Conservation (phyloP, 2,797 vertebrate genomes). For the Selene dorsalis region DNA sequence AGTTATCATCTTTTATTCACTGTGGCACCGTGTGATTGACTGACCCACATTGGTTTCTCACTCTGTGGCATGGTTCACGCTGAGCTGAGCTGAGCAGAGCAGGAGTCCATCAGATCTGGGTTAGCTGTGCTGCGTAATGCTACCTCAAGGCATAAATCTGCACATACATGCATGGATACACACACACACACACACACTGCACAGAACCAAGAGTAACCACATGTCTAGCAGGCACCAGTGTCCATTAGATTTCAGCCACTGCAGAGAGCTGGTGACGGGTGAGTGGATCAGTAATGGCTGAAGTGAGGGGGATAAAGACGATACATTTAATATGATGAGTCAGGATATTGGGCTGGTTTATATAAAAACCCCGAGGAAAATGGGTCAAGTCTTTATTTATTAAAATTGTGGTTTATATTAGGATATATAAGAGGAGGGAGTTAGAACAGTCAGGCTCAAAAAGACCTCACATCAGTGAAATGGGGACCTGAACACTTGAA, state of each 20-base stretch:
- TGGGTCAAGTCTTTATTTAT: slow-evolving; percentile 24
- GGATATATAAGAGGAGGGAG: background rate
- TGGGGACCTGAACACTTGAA: slow-evolving; percentile 2
- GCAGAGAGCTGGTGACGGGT: slow-evolving; percentile 26
- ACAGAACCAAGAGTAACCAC: slow-evolving; percentile 26
- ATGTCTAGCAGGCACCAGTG: slow-evolving; percentile 14
- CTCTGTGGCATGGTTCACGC: slow-evolving; percentile 9
- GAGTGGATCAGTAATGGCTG: slow-evolving; percentile 46
- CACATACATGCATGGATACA: slow-evolving; percentile 35
- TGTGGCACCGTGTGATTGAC: slow-evolving; percentile 44
- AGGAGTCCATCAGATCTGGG: slow-evolving; percentile 47
- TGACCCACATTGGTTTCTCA: slow-evolving; percentile 64
- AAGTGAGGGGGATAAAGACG: slow-evolving; percentile 21
- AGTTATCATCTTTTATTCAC: slow-evolving; percentile 17
- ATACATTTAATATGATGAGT: slow-evolving; percentile 37
- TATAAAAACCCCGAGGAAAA: slow-evolving; percentile 9
- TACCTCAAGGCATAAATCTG: slow-evolving; percentile 37
- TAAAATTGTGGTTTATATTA: slow-evolving; percentile 14
- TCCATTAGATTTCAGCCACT: slow-evolving; percentile 52
- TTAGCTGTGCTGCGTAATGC: slow-evolving; percentile 44
- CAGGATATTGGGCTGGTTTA: slow-evolving; percentile 9
- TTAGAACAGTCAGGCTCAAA: background rate
- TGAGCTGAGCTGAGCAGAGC: slow-evolving; percentile 16
- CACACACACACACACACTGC: background rate
- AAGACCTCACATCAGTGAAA: slow-evolving; percentile 13